Percentiles rank a stretch among this genome's conserved stretches.
These are phyloP conservation scores for Cathartes aura DNA, from an alignment of 2,113 vertebrate species.

Conservation along the genomic window DNA sequence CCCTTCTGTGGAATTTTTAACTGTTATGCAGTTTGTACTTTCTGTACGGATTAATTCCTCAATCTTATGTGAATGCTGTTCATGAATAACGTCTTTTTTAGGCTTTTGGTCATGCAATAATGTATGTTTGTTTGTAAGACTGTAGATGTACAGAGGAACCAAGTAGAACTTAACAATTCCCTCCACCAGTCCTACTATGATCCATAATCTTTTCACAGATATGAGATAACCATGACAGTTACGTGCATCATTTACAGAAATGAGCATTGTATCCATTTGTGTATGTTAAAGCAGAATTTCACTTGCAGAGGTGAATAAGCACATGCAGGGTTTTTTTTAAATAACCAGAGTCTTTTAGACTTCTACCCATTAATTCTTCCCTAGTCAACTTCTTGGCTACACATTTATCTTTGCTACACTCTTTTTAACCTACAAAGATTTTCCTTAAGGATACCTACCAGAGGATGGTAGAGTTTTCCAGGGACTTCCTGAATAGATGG, in stretches of 20 bases:
- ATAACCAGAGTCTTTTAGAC: not conserved
- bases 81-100: not conserved
- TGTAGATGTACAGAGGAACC: not conserved
- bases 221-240: not conserved
- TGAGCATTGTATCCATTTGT: not conserved
- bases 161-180: not conserved
- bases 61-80: not conserved
- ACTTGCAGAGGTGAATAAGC: not conserved
- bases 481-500: not conserved
- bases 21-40: not conserved
- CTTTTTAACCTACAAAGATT: not conserved
- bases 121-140: not conserved
- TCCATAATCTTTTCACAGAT: not conserved
- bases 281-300: not conserved
- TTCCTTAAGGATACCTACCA: not conserved
- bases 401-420: not conserved
- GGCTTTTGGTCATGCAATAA: not conserved
- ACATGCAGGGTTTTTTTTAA: not conserved
- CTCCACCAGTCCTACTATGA: not conserved
- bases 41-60: not conserved
- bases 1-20: not conserved
- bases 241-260: not conserved
- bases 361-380: not conserved
- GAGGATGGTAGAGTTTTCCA: not conserved
- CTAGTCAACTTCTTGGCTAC: not conserved